These are phyloP conservation scores for human (Homo sapiens) DNA, from an alignment of 2,113 vertebrate genomes.

Conservation along the genomic window GRCh38 chr4:72354501-72355000, in stretches of 20 bases:
- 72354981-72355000: not conserved
- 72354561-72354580: not conserved
- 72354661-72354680: not conserved
- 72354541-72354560: not conserved
- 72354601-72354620: not conserved
- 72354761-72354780: not conserved
- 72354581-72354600: not conserved
- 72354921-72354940: not conserved
- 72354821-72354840: not conserved
- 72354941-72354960: not conserved
- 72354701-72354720: not conserved
- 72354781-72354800: not conserved
- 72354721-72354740: not conserved
- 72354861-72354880: not conserved
- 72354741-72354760: not conserved
- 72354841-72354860: not conserved
- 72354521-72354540: not conserved
- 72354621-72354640: not conserved
- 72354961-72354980: slow-evolving; percentile 1
- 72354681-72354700: not conserved
- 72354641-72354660: not conserved
- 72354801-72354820: not conserved
- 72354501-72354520: not conserved
- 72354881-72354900: not conserved
- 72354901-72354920: not conserved